Conservation (phyloP, 2,888 invertebrate genomes). For the Lutraria lutraria region DNA sequence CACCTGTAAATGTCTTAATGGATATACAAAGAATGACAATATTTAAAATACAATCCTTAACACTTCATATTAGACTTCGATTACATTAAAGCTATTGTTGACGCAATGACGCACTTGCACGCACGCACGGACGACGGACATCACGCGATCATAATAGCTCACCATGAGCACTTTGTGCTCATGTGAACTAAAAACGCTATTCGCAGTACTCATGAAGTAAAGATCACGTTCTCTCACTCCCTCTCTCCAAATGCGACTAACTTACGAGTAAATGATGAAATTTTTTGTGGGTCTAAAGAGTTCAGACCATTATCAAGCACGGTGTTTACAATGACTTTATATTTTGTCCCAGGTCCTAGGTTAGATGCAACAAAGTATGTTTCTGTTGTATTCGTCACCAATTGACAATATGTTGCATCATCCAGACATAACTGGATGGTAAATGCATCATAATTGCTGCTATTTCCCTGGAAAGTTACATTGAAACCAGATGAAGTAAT, state of each 20-base stretch:
- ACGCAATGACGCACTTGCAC: neutral
- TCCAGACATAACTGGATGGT: neutral
- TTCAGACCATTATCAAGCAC: neutral
- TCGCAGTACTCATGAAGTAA: neutral
- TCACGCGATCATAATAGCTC: neutral
- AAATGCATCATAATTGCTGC: neutral
- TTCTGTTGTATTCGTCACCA: neutral
- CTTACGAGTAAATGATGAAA: constrained; percentile 8
- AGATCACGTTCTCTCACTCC: neutral
- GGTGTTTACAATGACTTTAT: neutral
- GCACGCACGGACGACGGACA: neutral
- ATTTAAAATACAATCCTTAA: too few species aligned
- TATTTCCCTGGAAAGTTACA: neutral
- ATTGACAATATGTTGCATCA: neutral
- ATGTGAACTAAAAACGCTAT: neutral
- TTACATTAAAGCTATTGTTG: too few species aligned
- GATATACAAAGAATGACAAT: too few species aligned
- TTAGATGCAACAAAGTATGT: neutral
- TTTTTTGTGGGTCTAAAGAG: neutral
- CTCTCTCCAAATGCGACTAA: neutral
- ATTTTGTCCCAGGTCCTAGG: neutral
- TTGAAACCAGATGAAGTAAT: neutral
- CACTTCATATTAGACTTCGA: too few species aligned
- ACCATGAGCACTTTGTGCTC: neutral
- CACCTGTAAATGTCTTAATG: too few species aligned